These are phyloP conservation scores for Trileptium ribeirensis DNA, from an alignment of 2,888 invertebrate species.

Conservation along the genomic window DNA sequence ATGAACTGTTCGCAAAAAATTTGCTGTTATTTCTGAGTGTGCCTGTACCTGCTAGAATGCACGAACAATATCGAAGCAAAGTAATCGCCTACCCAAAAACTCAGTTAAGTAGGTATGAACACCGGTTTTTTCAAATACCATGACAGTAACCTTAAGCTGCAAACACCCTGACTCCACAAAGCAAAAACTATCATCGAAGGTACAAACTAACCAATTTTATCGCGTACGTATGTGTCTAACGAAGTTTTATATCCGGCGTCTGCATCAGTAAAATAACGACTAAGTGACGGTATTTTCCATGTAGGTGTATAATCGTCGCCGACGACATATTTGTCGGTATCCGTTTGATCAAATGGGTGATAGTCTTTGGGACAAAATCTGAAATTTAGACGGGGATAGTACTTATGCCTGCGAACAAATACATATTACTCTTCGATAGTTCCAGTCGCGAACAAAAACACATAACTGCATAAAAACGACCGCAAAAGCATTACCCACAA, in stretches of 20 bases:
- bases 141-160: no score
- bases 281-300: constrained; percentile 64
- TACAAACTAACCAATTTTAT: neutral
- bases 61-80: no score
- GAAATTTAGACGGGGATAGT: constrained; percentile 28
- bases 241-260: constrained; percentile 77
- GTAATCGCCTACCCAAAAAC: no score
- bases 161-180: no score
- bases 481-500: neutral
- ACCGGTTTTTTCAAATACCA: no score
- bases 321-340: constrained; percentile 81
- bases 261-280: constrained; percentile 49
- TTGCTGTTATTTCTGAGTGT: no score
- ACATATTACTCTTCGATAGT: neutral
- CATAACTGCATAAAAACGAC: constrained; percentile 9
- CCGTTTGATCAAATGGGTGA: constrained; percentile 74
- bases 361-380: constrained; percentile 82
- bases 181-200: no score
- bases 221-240: constrained; percentile 65
- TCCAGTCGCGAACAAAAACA: constrained; percentile 39
- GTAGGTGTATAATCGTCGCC: constrained; percentile 87
- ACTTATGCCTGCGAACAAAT: neutral
- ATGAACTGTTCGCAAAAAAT: no score
- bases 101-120: no score
- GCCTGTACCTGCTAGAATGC: no score